Evolutionary conservation across 2,888 invertebrate species (phyloP).

Genomic region (Cremastobaeus sp.): DNA sequence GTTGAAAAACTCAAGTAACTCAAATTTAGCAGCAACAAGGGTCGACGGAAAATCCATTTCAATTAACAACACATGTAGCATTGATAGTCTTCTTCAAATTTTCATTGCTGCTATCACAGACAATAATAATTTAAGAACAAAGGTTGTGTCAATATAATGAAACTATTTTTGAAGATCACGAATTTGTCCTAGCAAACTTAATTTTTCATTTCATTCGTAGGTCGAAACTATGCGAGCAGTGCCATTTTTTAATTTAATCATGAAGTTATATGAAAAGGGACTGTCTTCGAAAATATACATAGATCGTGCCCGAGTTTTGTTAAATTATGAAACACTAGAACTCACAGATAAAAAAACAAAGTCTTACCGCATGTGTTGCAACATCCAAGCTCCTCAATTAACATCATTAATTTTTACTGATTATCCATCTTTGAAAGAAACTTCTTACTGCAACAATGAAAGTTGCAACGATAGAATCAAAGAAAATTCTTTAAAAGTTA

Average conservation of each 20-base stretch:
- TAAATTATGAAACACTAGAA: neutral
- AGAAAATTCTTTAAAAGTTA: too few species aligned
- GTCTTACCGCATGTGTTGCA: too few species aligned
- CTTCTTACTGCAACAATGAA: too few species aligned
- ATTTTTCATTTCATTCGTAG: neutral
- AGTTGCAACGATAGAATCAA: too few species aligned
- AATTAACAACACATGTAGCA: neutral
- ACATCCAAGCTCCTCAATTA: too few species aligned
- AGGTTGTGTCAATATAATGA: neutral
- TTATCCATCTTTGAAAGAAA: too few species aligned
- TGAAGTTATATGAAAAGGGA: neutral
- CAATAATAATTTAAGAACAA: neutral
- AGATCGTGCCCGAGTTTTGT: neutral
- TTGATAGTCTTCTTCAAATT: neutral
- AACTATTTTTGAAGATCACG: too few species aligned
- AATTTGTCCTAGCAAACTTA: neutral
- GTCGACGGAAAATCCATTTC: neutral
- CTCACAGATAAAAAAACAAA: neutral
- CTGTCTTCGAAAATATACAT: neutral
- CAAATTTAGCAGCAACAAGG: neutral
- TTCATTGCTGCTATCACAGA: neutral
- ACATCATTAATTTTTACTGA: too few species aligned
- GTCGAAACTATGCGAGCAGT: neutral
- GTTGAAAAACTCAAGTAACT: neutral
- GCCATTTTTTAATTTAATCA: neutral